Evolutionary conservation across 37 sponge, comb jelly and placozoan species (phyloP).

Genomic region (Halisarca cf. caerulea): DNA sequence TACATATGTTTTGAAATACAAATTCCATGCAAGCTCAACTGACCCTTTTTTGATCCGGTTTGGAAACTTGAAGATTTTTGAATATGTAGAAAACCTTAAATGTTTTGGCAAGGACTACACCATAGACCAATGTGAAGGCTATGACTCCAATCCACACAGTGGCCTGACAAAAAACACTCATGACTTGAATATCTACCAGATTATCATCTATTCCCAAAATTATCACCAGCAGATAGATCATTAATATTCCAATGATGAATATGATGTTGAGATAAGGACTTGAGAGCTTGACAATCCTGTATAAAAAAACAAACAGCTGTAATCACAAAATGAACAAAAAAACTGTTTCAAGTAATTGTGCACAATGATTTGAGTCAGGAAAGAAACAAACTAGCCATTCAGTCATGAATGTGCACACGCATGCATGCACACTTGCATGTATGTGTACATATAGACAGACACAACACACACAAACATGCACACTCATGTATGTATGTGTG

Average conservation of each 20-base stretch:
- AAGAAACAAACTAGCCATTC: no score
- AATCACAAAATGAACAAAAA: constrained; percentile 40
- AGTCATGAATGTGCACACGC: no score
- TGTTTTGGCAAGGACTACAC: constrained; percentile 62
- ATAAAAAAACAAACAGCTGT: no score
- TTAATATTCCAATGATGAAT: background rate
- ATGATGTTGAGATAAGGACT: background rate
- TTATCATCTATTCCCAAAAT: constrained; percentile 64
- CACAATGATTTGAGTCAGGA: no score
- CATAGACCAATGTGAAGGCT: constrained; percentile 67
- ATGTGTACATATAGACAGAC: no score
- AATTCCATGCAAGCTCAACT: background rate
- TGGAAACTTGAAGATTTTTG: background rate
- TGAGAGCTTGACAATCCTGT: background rate
- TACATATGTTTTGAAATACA: no score
- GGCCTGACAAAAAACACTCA: background rate
- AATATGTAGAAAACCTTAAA: constrained; percentile 69
- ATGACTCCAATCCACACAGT: constrained; percentile 54
- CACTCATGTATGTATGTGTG: no score
- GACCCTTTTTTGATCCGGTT: background rate
- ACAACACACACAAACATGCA: no score
- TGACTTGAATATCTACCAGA: background rate
- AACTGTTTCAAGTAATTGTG: background rate
- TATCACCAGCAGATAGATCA: constrained; percentile 64
- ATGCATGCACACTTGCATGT: no score